Evolutionary conservation across 2,113 vertebrate species (phyloP), one percentile per base, ranked within the genome.

Genomic region (Coptodon bakossiorum): DNA sequence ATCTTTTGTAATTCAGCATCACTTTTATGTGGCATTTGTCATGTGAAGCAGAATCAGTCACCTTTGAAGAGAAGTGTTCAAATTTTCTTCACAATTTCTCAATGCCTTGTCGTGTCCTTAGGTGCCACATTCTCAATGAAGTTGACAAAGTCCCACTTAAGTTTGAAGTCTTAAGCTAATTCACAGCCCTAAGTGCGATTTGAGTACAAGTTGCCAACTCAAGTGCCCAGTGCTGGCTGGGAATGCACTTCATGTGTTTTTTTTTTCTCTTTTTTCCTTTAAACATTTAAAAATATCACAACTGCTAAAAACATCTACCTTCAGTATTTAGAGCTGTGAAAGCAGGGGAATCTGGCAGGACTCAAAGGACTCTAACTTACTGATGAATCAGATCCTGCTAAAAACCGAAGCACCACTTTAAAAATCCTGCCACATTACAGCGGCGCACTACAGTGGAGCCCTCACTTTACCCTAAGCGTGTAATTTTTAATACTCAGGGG

Each of bases 401-500:
- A 93, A 94, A 93, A 91, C 78, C 71, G 66, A 88, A 87, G 81
- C 80, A 45, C 86, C 76, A 81, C 93, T 93, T 89, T 88, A 91
- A 88, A 85, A 86, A 85, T 91, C 79, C 87, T 80, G 86, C 78
- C 92, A 89, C 86, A 90, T 90, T 90, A 82, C 86, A 61, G 84
- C 68, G 80, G 85, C 89, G 82, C 89, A 84, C 80, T 34, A 73
- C 45, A 87, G 84, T 4, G 86, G 9, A 14, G 83, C 59, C 89
- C 91, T 91, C 89, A 38, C 59, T 90, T 93, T 93, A 91, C 91
- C 91, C 91, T 84, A 91, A 89, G 92, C 86, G 82, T 88, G 90
- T 90, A 22, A 91, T 94, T 90, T 93, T 91, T 90, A 92, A 93
- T 92, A 92, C 92, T 90, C 91, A 27, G 90, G 85, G 82, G 89